These are phyloP conservation scores for Pseudomyrmex pallidus DNA, from an alignment of 1,140 invertebrate genomes.

Conservation along the genomic window DNA sequence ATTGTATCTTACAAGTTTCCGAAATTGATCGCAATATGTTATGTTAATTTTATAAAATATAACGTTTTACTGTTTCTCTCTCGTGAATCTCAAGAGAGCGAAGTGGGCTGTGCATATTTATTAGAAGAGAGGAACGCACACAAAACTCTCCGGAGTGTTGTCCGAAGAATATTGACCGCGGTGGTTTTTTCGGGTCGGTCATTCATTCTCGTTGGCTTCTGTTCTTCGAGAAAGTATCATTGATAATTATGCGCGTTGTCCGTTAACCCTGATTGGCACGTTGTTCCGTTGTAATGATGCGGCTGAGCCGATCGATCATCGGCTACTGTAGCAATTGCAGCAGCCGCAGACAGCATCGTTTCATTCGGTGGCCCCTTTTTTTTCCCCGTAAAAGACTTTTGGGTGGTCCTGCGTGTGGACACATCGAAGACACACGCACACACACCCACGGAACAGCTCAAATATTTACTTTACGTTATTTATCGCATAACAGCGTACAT, in stretches of 20 bases:
- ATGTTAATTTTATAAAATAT: neutral
- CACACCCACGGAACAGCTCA: neutral
- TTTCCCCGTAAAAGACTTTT: conserved; percentile 5
- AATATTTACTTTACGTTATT: too few species aligned
- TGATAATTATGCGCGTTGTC: conserved; percentile 63
- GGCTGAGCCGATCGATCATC: conserved; percentile 57
- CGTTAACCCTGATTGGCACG: conserved; percentile 66
- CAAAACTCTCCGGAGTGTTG: neutral
- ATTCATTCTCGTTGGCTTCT: conserved; percentile 55
- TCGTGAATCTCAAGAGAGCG: neutral
- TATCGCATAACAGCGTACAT: too few species aligned
- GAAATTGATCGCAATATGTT: too few species aligned
- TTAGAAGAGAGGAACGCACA: neutral
- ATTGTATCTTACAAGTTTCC: too few species aligned
- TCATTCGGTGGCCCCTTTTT: conserved; percentile 15
- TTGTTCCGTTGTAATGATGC: conserved; percentile 66
- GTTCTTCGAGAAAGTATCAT: conserved; percentile 51
- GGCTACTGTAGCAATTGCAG: conserved; percentile 57
- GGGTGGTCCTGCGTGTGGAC: neutral
- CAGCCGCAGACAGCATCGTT: conserved; percentile 36
- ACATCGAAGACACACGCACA: neutral
- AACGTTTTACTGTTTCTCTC: too few species aligned
- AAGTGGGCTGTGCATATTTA: conserved; percentile 13
- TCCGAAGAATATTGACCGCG: neutral
- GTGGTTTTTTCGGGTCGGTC: conserved; percentile 16